Evolutionary conservation across 2,113 vertebrate species (phyloP), one percentile per base, ranked within the genome.

Genomic region (Trogon melanurus): DNA sequence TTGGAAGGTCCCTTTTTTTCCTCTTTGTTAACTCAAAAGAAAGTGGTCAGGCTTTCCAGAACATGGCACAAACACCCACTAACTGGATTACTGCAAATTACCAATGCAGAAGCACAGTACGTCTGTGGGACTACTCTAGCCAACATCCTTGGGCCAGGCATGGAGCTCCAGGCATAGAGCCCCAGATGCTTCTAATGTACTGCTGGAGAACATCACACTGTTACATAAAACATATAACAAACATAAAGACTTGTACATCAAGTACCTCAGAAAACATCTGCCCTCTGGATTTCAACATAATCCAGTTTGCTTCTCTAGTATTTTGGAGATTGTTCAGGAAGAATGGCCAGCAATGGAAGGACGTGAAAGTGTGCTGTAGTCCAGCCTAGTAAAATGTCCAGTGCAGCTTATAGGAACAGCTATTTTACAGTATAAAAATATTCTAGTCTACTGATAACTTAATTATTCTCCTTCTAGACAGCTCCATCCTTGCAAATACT

Each of bases 361-460:
- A 56, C 0, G 1, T 29, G 34, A 51, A 65, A 4, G 1, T 7
- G 41, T 3, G 6, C 34, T 80, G 6, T 2, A 44, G 50, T 16
- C 64, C 71, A 71, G 53, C 23, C 25, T 27, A 60, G 76, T 3
- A 67, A 80, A 76, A 57, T 64, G 83, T 66, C 45, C 4, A 19
- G 44, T 3, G 20, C 62, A 78, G 18, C 41, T 21, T 17, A 4
- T 11, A n/a, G 4, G 22, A 36, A 19, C 8, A 50, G 5, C 34
- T 62, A 6, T 56, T 87, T 82, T 62, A 48, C 64, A 88, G 41
- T 3, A 76, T 7, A 51, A n/a, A 70, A 47, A 61, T 11, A 25
- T 8, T 75, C 27, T 48, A 69, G 38, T 15, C 67, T 85, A 36
- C 38, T 69, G 82, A 16, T 47, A 50, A 2, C 54, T 80, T 75